Conservation (phyloP, 2,113 vertebrate species). For the Barbus barbus region DNA sequence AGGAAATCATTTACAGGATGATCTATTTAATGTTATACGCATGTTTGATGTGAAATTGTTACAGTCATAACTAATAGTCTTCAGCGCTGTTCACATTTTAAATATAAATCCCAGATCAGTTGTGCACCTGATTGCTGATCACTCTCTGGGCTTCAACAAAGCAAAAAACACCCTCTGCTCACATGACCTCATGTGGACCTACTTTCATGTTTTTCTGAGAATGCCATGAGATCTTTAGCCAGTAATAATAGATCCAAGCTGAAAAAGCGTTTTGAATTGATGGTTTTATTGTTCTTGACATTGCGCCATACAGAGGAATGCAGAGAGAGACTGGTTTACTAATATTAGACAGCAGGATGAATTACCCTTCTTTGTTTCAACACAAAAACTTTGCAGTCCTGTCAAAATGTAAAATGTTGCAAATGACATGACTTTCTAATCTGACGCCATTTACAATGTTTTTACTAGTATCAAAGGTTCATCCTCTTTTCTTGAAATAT, state of each 20-base stretch:
- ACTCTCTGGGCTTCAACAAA: slow-evolving; percentile 13
- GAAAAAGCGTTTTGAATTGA: slow-evolving; percentile 49
- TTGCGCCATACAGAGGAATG: background rate
- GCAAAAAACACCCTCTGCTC: slow-evolving; percentile 15
- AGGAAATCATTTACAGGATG: slow-evolving; percentile 30
- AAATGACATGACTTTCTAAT: background rate
- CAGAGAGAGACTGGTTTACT: background rate
- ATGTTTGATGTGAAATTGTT: slow-evolving; percentile 7
- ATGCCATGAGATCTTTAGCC: slow-evolving; percentile 50
- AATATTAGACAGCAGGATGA: slow-evolving; percentile 16
- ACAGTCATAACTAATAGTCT: slow-evolving; percentile 13
- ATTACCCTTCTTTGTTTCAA: slow-evolving; percentile 3
- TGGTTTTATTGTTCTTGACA: slow-evolving; percentile 38
- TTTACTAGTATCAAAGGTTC: background rate
- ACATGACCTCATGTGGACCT: slow-evolving; percentile 39
- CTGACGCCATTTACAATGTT: background rate
- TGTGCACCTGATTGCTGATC: too few species aligned
- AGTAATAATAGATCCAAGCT: slow-evolving; percentile 52
- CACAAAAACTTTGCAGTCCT: background rate
- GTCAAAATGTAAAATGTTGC: slow-evolving; percentile 7
- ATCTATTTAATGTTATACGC: slow-evolving; percentile 12
- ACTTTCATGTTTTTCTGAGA: slow-evolving; percentile 51
- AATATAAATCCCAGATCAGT: background rate
- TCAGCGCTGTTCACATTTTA: background rate
- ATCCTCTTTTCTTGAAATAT: background rate